Conservation (phyloP, 2,113 vertebrate species). For the Rhinichthys klamathensis region DNA sequence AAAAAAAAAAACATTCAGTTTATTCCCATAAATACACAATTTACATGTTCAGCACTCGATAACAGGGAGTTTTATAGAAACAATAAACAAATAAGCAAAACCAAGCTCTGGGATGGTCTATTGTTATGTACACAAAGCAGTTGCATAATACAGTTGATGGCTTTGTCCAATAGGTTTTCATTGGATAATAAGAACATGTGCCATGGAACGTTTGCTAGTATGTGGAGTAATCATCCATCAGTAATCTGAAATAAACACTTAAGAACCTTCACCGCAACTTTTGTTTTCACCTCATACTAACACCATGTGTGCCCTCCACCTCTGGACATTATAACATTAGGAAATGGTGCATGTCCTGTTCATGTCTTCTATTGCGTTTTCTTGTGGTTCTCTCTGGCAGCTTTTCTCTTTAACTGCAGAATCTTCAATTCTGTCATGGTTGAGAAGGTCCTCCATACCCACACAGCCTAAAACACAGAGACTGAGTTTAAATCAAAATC, state of each 20-base stretch:
- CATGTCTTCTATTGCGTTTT: slow-evolving; percentile 63
- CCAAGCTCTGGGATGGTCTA: not conserved
- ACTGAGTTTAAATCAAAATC: not conserved
- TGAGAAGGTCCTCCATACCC: slow-evolving; percentile 87
- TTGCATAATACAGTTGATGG: not conserved
- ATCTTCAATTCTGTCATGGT: slow-evolving; percentile 91
- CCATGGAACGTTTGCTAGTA: not conserved
- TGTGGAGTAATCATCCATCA: not conserved
- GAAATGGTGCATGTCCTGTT: slow-evolving; percentile 1
- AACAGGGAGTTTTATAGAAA: not conserved
- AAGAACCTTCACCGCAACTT: not conserved
- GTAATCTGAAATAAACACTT: not conserved
- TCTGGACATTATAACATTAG: not conserved
- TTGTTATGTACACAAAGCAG: not conserved
- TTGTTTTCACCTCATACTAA: not conserved
- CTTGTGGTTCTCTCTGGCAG: slow-evolving; percentile 72
- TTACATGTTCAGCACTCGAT: not conserved
- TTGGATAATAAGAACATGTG: not conserved
- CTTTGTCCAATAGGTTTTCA: slow-evolving; percentile 13
- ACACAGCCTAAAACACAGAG: slow-evolving; percentile 77
- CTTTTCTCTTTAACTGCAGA: slow-evolving; percentile 79
- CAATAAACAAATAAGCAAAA: not conserved
- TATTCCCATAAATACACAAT: slow-evolving; percentile 32
- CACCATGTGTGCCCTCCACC: not conserved
- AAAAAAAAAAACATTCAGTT: not conserved